Conservation (phyloP, 2,888 invertebrate species). For the Parascotia fuliginaria region DNA sequence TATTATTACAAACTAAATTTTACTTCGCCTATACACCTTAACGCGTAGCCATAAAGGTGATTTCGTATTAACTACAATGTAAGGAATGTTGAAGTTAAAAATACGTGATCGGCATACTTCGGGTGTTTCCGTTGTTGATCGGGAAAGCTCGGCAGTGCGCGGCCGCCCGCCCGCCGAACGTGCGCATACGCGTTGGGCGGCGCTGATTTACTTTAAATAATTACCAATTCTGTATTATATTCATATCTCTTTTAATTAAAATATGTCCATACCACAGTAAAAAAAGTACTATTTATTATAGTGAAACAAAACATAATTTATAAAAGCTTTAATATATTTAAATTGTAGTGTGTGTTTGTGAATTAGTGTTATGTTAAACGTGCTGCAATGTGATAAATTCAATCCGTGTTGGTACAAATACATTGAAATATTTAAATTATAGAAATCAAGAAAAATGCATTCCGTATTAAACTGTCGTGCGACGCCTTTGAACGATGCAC, state of each 20-base stretch:
- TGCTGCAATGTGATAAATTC: conserved; percentile 32
- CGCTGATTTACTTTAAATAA: conserved; percentile 44
- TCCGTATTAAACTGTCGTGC: conserved; percentile 64
- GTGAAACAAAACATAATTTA: conserved; percentile 9
- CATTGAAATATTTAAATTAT: conserved; percentile 28
- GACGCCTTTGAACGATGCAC: conserved; percentile 58
- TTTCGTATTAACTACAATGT: conserved; percentile 35
- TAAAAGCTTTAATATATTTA: conserved; percentile 44
- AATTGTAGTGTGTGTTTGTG: conserved; percentile 29
- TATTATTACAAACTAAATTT: conserved; percentile 44
- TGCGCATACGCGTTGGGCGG: conserved; percentile 72
- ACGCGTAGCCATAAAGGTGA: conserved; percentile 31
- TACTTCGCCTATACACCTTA: conserved; percentile 33
- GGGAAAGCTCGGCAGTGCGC: conserved; percentile 59
- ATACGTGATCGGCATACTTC: conserved; percentile 73
- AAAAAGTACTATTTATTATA: conserved; percentile 12
- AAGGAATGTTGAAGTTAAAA: conserved; percentile 72
- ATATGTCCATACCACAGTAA: conserved; percentile 7
- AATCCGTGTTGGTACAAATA: conserved; percentile 5
- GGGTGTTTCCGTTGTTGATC: conserved; percentile 60
- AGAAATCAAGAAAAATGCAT: conserved; percentile 62
- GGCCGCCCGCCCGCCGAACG: conserved; percentile 73
- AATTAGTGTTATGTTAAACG: conserved; percentile 21
- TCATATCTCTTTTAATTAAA: conserved; percentile 15
- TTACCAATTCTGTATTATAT: conserved; percentile 24